phyloP scores from a whole-genome alignment of 2,797 vertebrate genomes.

The Syndactyla subalaris region DNA sequence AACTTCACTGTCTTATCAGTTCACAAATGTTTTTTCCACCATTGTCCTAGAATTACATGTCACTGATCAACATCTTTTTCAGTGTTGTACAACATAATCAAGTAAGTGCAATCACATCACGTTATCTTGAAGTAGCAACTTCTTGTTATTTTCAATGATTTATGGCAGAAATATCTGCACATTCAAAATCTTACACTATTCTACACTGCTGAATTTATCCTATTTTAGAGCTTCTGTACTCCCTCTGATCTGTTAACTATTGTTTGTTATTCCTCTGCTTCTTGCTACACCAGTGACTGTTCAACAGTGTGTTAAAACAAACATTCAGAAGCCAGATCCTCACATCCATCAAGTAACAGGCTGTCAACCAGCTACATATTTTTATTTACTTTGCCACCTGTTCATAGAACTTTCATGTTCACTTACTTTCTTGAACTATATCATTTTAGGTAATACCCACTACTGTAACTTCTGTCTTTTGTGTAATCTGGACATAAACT shows the following conservation, averaged over 20 bases:
- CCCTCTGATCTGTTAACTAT: background rate
- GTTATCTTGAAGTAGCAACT: background rate
- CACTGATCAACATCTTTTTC: background rate
- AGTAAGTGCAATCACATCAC: too few relatives aligned
- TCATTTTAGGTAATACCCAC: background rate
- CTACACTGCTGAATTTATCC: background rate
- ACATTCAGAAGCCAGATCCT: background rate
- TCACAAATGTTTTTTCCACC: background rate
- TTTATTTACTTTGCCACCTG: background rate
- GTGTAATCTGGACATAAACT: background rate
- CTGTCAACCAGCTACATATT: background rate
- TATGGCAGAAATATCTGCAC: background rate
- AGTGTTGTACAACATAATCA: background rate
- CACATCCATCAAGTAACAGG: background rate
- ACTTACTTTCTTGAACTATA: background rate
- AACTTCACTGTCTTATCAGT: background rate
- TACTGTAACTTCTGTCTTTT: background rate
- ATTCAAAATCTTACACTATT: background rate
- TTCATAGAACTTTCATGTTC: background rate
- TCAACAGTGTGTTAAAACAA: background rate
- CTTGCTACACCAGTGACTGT: background rate
- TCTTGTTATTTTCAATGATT: background rate
- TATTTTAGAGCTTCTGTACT: background rate
- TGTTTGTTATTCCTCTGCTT: background rate
- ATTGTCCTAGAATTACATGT: background rate